Conservation (phyloP, 2,113 vertebrate species). For the Scartelaos histophorus region DNA sequence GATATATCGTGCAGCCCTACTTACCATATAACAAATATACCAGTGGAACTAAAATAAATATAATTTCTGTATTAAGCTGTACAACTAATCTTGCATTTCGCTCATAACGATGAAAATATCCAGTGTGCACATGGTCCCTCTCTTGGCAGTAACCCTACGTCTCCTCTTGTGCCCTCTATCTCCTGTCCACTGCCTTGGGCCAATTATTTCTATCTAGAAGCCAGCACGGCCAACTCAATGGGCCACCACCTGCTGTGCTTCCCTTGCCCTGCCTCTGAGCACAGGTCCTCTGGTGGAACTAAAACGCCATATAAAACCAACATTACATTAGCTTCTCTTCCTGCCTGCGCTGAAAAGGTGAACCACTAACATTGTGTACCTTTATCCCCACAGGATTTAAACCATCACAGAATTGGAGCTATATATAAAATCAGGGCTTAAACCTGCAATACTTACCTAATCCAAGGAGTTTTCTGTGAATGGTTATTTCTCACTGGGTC, state of each 20-base stretch:
- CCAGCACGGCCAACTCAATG: constrained; percentile 22
- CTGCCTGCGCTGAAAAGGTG: constrained; percentile 24
- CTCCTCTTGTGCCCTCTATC: constrained; percentile 31
- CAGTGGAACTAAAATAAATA: too few species aligned
- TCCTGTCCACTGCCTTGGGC: constrained; percentile 35
- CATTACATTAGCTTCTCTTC: constrained; percentile 30
- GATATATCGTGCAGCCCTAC: too few species aligned
- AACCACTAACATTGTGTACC: constrained; percentile 22
- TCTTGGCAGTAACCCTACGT: constrained; percentile 51
- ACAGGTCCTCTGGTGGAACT: constrained; percentile 24
- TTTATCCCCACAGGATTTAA: constrained; percentile 36
- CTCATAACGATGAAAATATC: constrained; percentile 32
- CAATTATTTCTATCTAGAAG: constrained; percentile 50
- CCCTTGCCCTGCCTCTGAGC: constrained; percentile 37
- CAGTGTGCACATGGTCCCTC: constrained; percentile 21
- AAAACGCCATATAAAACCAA: constrained; percentile 25
- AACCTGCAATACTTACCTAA: constrained; percentile 52
- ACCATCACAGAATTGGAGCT: constrained; percentile 50
- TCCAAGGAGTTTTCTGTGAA: constrained; percentile 25
- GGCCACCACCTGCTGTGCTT: constrained; percentile 40
- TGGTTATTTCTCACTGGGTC: constrained; percentile 35
- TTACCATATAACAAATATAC: too few species aligned
- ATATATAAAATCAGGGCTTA: constrained; percentile 59
- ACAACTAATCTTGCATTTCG: too few species aligned
- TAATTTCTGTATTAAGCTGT: not conserved